phyloP scores from a whole-genome alignment of 2,113 vertebrate genomes.

The Lepus europaeus region DNA sequence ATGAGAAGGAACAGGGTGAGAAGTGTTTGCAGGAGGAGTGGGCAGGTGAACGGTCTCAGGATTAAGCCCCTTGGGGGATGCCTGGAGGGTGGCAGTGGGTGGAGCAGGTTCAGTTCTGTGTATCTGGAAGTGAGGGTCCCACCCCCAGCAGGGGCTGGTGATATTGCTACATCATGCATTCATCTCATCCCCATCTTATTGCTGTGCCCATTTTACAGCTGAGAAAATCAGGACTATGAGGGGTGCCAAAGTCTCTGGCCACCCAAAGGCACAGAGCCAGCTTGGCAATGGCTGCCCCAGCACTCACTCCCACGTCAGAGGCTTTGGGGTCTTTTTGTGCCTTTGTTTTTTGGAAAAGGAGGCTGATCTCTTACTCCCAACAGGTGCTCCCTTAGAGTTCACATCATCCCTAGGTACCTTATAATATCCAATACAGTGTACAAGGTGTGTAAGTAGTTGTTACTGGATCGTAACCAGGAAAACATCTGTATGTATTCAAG shows the following conservation, averaged over 20 bases:
- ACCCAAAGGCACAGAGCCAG: not conserved
- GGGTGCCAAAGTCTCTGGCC: not conserved
- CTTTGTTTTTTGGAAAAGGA: constrained; percentile 1
- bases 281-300: not conserved
- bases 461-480: not conserved
- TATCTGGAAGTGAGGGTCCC: rapidly evolving
- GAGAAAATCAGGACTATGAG: not conserved
- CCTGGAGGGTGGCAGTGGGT: not conserved
- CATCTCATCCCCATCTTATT: not conserved
- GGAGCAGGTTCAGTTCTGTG: not conserved
- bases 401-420: not conserved
- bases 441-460: not conserved
- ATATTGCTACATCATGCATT: rapidly evolving
- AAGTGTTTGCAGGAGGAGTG: not conserved
- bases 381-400: too few species aligned
- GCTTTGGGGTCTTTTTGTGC: not conserved
- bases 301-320: rapidly evolving
- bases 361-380: constrained; percentile 50
- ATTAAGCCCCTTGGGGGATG: not conserved
- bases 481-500: not conserved
- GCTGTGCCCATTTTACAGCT: not conserved
- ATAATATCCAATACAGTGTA: too few species aligned
- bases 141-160: not conserved
- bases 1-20: not conserved
- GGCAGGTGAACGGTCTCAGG: not conserved